Evolutionary conservation across 2,113 vertebrate species (phyloP), one percentile per base, ranked within the genome.

Genomic region (Tretioscincus oriximinensis): DNA sequence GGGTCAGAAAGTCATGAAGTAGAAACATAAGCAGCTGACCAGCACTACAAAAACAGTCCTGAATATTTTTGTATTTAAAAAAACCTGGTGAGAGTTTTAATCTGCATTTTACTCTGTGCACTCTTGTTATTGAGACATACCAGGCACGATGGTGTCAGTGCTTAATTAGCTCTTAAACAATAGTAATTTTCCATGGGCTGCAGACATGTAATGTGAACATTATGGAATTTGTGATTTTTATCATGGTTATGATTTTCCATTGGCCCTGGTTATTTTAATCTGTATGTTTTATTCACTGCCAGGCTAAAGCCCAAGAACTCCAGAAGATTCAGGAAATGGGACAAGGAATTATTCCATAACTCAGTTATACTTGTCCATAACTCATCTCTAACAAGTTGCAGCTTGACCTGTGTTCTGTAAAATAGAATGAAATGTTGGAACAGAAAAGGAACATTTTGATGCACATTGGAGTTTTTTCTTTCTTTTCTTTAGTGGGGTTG

Each of bases 351-450:
- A 85, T 92, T 93, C 89, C 92, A 85, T 87, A 93, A 83, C 86
- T 91, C 81, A 86, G 85, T 90, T 89, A 83, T 77, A 85, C 81
- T 90, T 77, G 83, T 90, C 84, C 81, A 86, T 91, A 93, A 92
- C 78, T 93, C 85, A 88, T 87, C 84, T 88, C 88, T 93, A 93
- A 93, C 88, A 92, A 90, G 88, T 87, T 90, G 82, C 91, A 91
- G 90, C 87, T 90, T 92, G 85, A 85, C 80, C 84, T 88, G 86
- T 88, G 77, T 91, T 91, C 88, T 91, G 88, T 88, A 88, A 91
- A 89, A 86, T 78, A 77, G 88, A 88, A 88, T 84, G 85, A 91
- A 93, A 89, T 88, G 86, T 87, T 90, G n/a, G 81, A 92, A 66
- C 79, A 86, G 92, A 89, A 88, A 67, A 76, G 45, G 49, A 84